Evolutionary conservation across 2,797 vertebrate species (phyloP).

Genomic region (Macropus fuliginosus): DNA sequence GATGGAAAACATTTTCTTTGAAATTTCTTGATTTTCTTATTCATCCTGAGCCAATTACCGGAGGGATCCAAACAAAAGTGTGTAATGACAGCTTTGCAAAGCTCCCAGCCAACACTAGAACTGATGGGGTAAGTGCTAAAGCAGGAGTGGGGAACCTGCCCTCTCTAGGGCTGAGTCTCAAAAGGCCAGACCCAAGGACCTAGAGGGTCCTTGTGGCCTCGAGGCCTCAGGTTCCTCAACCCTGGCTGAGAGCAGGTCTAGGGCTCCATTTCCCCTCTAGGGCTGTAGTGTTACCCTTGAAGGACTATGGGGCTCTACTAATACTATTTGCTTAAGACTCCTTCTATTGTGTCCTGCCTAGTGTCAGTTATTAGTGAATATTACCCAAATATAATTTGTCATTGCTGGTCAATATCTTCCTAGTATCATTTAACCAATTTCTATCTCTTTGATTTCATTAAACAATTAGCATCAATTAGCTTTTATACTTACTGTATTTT

Average conservation of each 20-base stretch:
- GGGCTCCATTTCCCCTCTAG: background rate
- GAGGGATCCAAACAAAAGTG: background rate
- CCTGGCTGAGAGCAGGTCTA: background rate
- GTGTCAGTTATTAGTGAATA: background rate
- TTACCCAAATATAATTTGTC: background rate
- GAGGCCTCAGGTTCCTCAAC: too few relatives aligned
- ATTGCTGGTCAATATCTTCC: background rate
- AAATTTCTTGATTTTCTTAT: slow-evolving; percentile 29
- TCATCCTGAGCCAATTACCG: background rate
- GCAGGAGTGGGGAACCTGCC: too few relatives aligned
- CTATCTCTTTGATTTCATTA: background rate
- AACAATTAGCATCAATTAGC: background rate
- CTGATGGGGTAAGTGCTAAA: background rate
- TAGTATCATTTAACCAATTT: background rate
- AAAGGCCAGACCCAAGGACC: too few relatives aligned
- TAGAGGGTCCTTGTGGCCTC: too few relatives aligned
- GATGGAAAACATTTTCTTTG: slow-evolving; percentile 11
- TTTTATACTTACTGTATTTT: background rate
- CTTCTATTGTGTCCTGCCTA: background rate
- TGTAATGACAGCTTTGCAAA: background rate
- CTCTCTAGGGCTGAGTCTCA: too few relatives aligned
- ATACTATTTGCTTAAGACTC: background rate
- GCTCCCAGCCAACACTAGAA: background rate
- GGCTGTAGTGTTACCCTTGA: background rate
- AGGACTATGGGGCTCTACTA: background rate